A percentile compares a stretch with the other conserved stretches of the same genome.
Conservation (phyloP, 1,140 invertebrate genomes). For the Geopemphigus sp. region DNA sequence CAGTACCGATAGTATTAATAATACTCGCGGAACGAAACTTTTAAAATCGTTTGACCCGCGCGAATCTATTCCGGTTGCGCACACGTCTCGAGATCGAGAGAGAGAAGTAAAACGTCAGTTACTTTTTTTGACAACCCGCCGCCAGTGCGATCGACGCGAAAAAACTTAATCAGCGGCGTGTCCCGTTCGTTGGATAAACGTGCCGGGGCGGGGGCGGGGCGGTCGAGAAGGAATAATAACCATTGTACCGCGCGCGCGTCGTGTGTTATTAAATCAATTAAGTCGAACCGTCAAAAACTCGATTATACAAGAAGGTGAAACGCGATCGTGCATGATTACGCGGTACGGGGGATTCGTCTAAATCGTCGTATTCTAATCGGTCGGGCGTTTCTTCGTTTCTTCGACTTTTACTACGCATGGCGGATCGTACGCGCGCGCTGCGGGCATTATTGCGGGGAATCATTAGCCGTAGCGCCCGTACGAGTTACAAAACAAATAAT, state of each 20-base stretch:
- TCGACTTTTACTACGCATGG: too few relatives aligned
- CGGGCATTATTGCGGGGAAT: too few relatives aligned
- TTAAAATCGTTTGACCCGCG: conserved; percentile 30
- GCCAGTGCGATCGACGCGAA: too few relatives aligned
- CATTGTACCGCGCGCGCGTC: background rate
- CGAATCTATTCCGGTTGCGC: conserved; percentile 30
- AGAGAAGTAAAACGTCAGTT: conserved; percentile 7
- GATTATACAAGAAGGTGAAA: conserved; percentile 2
- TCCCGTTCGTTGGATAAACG: too few relatives aligned
- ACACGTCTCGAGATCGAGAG: background rate
- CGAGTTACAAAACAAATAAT: too few relatives aligned
- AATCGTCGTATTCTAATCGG: background rate
- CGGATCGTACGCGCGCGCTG: too few relatives aligned
- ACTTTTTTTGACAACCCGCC: conserved; percentile 23
- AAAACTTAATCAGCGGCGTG: conserved; percentile 39
- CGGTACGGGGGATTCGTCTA: background rate
- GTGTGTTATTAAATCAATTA: conserved; percentile 36
- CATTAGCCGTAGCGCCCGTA: too few relatives aligned
- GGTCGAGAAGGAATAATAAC: too few relatives aligned
- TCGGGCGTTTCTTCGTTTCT: background rate
- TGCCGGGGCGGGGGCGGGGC: too few relatives aligned
- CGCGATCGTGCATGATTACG: background rate
- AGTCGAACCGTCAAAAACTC: background rate
- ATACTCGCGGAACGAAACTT: conserved; percentile 6
- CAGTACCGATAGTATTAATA: background rate